Conservation (phyloP, 1,140 invertebrate species). For the Phthorimaea operculella region DNA sequence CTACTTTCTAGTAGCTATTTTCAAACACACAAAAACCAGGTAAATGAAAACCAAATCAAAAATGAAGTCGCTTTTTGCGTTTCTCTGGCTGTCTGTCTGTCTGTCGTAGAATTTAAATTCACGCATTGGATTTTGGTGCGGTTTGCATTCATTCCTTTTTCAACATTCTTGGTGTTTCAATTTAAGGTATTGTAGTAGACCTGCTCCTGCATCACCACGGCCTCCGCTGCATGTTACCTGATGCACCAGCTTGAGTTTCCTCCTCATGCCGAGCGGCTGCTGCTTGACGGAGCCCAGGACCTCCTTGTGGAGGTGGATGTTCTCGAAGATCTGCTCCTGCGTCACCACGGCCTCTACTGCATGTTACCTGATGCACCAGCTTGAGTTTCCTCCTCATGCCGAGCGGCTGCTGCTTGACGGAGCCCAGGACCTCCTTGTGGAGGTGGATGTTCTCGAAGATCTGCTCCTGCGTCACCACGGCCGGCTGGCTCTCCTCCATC, state of each 20-base stretch:
- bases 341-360: constrained; percentile 71
- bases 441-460: constrained; percentile 92
- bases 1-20: too few species aligned
- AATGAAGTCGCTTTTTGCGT: too few species aligned
- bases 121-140: too few species aligned
- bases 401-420: constrained; percentile 91
- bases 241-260: constrained; percentile 86
- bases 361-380: constrained; percentile 78
- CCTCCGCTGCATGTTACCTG: constrained; percentile 72
- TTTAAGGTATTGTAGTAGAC: constrained; percentile 93
- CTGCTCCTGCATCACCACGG: constrained; percentile 79
- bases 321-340: constrained; percentile 91
- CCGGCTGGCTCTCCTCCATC: constrained; percentile 73
- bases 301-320: constrained; percentile 93
- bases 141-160: too few species aligned
- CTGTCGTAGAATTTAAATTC: too few species aligned
- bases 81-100: too few species aligned
- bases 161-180: too few species aligned
- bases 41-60: too few species aligned
- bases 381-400: constrained; percentile 87
- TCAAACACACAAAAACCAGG: too few species aligned
- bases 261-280: constrained; percentile 88
- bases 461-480: constrained; percentile 79
- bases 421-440: constrained; percentile 92
- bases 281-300: constrained; percentile 88